A percentile compares a stretch with the other conserved stretches of the same genome.
Conservation (phyloP, 1,140 invertebrate species). For the Cyrtorhinus lividipennis region DNA sequence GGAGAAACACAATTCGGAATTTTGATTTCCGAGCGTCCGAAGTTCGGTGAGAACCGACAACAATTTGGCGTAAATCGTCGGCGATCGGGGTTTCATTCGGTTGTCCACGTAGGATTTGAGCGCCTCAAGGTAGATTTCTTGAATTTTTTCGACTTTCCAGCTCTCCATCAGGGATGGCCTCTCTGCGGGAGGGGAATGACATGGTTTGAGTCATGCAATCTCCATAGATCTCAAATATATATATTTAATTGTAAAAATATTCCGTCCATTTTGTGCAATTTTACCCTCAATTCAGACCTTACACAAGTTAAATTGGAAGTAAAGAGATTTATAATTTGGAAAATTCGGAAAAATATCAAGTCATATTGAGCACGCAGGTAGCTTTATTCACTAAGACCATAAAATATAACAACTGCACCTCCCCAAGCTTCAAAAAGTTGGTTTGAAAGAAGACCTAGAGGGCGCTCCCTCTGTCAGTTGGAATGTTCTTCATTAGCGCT, state of each 20-base stretch:
- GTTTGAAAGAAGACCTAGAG: no score
- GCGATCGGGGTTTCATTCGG: conserved; percentile 49
- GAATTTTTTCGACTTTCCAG: conserved; percentile 87
- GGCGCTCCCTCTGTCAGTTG: no score
- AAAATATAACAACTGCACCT: no score
- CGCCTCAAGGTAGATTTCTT: conserved; percentile 88
- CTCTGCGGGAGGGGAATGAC: conserved; percentile 46
- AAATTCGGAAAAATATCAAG: no score
- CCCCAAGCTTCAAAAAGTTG: no score
- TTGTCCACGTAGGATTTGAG: conserved; percentile 81
- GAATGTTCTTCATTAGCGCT: no score
- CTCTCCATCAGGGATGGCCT: conserved; percentile 76
- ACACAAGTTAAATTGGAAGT: no score
- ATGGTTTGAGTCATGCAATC: not conserved
- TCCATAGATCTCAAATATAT: not conserved
- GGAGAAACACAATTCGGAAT: conserved; percentile 91
- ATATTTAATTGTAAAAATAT: not conserved
- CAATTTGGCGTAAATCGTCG: conserved; percentile 76
- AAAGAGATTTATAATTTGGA: no score
- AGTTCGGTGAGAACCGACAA: conserved; percentile 86
- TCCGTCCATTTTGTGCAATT: not conserved
- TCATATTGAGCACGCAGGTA: no score
- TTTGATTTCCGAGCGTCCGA: conserved; percentile 86
- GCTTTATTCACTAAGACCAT: no score
- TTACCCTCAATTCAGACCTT: no score